Evolutionary conservation across 2,113 vertebrate species (phyloP).

Genomic region (Furnarius figulus): DNA sequence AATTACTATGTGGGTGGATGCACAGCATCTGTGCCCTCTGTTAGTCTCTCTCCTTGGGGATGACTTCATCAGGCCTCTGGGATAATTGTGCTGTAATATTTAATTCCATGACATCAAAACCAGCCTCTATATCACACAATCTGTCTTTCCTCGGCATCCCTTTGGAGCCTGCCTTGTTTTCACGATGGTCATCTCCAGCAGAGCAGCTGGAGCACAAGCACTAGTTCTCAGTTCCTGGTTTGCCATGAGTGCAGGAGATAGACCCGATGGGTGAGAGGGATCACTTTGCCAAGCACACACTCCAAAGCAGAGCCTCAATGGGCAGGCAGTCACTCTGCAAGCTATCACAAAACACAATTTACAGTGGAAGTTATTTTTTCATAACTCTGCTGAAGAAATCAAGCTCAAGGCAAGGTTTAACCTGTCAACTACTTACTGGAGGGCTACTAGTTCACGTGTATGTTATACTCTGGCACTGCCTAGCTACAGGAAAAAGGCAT

Average conservation of each 20-base stretch:
- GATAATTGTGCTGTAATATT: not conserved
- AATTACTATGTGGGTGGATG: not conserved
- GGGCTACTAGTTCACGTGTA: not conserved
- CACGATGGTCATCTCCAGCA: not conserved
- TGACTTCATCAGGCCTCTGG: not conserved
- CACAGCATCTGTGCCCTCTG: not conserved
- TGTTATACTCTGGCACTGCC: not conserved
- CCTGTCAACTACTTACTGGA: not conserved
- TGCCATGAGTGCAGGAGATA: fast-evolving
- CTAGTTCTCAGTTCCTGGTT: not conserved
- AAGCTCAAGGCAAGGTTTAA: slow-evolving; percentile 29
- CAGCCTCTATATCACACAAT: not conserved
- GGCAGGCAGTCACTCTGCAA: not conserved
- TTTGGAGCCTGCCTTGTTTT: not conserved
- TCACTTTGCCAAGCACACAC: not conserved
- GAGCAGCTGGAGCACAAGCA: not conserved
- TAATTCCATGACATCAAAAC: not conserved
- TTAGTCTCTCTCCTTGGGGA: not conserved
- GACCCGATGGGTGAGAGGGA: not conserved
- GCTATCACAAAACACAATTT: not conserved
- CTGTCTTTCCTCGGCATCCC: not conserved
- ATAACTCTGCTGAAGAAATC: not conserved
- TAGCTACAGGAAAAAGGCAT: not conserved
- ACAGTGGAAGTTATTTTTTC: not conserved
- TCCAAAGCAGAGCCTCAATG: not conserved